Conservation (phyloP, 2,797 vertebrate species). For the Hylomyscus alleni region DNA sequence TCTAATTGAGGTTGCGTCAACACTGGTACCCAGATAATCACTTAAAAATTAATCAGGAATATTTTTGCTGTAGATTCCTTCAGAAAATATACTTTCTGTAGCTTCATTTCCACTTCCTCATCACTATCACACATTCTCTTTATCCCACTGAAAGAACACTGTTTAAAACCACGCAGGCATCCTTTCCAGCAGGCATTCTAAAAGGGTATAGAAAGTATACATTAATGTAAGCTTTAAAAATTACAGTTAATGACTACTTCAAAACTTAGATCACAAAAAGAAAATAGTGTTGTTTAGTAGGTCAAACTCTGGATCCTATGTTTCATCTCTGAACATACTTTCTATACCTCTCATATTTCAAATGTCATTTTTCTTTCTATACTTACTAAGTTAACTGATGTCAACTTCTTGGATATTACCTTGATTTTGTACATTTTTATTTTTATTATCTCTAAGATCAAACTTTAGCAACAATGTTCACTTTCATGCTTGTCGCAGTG, state of each 20-base stretch:
- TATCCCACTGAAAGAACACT: not conserved
- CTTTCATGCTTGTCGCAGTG: not conserved
- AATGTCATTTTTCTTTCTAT: not conserved
- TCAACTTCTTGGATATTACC: not conserved
- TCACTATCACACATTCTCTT: not conserved
- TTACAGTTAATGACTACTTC: not conserved
- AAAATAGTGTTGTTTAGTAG: not conserved
- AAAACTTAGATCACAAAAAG: not conserved
- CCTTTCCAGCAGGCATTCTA: conserved; percentile 5
- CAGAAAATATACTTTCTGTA: not conserved
- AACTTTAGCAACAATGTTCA: not conserved
- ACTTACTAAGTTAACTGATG: not conserved
- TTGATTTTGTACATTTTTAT: not conserved
- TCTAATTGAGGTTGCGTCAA: conserved; percentile 26
- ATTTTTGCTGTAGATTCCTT: not conserved
- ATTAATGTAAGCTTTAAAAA: conserved; percentile 20
- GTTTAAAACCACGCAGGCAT: not conserved
- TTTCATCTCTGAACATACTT: not conserved
- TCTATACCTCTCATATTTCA: not conserved
- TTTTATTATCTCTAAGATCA: conserved; percentile 22
- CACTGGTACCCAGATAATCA: conserved; percentile 61
- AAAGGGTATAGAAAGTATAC: not conserved
- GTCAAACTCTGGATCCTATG: not conserved
- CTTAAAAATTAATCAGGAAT: not conserved
- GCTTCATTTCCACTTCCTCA: not conserved